Evolutionary conservation across 2,888 invertebrate species (phyloP), one percentile per base, ranked within the genome.

Genomic region (Dynastes hyllus): DNA sequence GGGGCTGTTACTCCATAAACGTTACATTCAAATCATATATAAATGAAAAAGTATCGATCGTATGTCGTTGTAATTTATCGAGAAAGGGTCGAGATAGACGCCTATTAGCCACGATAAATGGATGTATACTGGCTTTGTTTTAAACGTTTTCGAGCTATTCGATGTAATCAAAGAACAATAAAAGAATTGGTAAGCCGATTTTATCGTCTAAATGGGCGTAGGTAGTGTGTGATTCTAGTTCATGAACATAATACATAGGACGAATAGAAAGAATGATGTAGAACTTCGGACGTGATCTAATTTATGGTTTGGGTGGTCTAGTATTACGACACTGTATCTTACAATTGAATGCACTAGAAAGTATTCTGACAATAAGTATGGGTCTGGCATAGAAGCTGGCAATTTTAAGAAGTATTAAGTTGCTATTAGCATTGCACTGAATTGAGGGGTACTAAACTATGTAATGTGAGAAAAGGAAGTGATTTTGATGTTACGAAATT

Each of bases 111-210:
- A 37, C 53, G 37, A 27, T 71, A 37, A 71, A 71, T 71, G 37
- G 55, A 16, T 66, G 37, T 66, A 40, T 32, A 13, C 16, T 16
- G 66, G 8, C 37, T 66, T 66, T 66, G 66, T 66, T 66, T 66
- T 40, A 13, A 40, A 16, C n/a, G 40, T n/a, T 37, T 66, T 66
- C 9, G 22, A n/a, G 40, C 45, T 45, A 45, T 45, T 66, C 4
- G 40, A 32, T 66, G 37, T 66, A 37, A 66, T 45, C 45, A 45
- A 11, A 66, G 66, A 37, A 71, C 55, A 71, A 71, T 71, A 71
- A 70, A 70, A 71, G 71, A 71, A 55, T 55, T n/a, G 65, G 32
- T 65, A 71, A 71, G 11, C 55, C 55, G 55, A 53, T 71, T 71
- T 71, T 53, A 32, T 53, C 55, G 22, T 37, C 11, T 66, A 66